These are phyloP conservation scores for Atherinomorus stipes DNA, from an alignment of 2,113 vertebrate species.

Conservation along the genomic window DNA sequence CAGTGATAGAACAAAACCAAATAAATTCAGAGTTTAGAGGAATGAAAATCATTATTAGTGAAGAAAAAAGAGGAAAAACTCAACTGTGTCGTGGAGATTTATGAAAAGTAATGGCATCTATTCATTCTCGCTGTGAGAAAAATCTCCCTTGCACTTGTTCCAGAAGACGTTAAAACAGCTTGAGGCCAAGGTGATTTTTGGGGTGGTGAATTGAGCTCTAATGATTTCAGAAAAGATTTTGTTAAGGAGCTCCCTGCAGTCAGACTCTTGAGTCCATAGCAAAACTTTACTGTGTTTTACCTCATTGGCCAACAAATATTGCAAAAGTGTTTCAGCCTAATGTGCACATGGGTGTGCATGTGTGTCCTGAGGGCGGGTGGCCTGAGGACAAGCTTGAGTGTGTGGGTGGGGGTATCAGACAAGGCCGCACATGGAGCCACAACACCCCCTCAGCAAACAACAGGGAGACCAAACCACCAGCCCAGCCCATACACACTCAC, in stretches of 20 bases:
- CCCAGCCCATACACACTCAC: conserved; percentile 56
- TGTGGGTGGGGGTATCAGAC: conserved; percentile 39
- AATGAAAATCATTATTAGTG: no score
- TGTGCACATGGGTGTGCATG: conserved; percentile 20
- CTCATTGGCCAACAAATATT: conserved; percentile 1
- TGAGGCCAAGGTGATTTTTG: background rate
- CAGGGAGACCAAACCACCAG: conserved; percentile 59
- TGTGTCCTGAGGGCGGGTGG: conserved; percentile 44
- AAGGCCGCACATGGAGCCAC: conserved; percentile 62
- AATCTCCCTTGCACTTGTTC: background rate
- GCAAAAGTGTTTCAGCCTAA: conserved; percentile 10
- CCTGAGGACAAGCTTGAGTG: conserved; percentile 51
- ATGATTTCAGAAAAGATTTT: background rate
- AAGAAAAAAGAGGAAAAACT: no score
- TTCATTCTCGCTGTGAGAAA: no score
- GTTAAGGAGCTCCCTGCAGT: background rate
- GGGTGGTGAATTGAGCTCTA: background rate
- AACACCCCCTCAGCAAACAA: conserved; percentile 70
- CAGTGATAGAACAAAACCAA: no score
- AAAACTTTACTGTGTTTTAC: background rate
- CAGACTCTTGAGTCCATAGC: background rate
- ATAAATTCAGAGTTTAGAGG: no score
- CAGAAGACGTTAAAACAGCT: background rate
- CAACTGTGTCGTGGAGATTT: no score
- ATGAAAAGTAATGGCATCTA: no score